Conservation (phyloP, 2,113 vertebrate genomes). For the Ceyx margarethae region DNA sequence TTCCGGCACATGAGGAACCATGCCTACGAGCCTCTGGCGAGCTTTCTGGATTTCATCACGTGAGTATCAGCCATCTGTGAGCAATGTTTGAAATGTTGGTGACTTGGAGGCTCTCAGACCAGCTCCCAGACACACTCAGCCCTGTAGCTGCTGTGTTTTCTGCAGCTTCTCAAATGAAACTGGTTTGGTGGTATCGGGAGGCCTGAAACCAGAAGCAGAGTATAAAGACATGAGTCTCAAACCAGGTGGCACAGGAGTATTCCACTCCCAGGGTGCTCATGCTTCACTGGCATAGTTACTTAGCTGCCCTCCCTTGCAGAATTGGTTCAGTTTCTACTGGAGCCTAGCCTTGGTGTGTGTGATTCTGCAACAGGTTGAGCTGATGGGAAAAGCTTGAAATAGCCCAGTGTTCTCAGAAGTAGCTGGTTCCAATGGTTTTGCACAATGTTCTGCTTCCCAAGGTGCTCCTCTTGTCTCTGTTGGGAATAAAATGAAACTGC, state of each 20-base stretch:
- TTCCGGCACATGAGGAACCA: conserved; percentile 99
- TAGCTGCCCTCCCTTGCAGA: background rate
- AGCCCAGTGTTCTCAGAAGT: background rate
- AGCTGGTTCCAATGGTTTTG: background rate
- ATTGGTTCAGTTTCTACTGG: background rate
- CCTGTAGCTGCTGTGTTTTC: background rate
- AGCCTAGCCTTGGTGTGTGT: accelerated
- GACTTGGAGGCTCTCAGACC: background rate
- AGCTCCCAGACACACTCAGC: background rate
- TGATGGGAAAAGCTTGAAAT: background rate
- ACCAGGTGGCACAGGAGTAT: background rate
- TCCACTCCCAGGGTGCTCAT: background rate
- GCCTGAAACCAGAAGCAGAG: background rate
- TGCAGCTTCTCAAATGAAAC: background rate
- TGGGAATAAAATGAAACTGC: background rate
- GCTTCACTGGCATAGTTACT: background rate
- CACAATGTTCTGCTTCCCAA: background rate
- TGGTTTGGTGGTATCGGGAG: background rate
- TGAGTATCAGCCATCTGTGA: conserved; percentile 57
- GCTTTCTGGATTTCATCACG: conserved; percentile 98
- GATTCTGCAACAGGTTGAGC: background rate
- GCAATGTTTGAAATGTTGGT: background rate
- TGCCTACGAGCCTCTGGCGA: conserved; percentile 93
- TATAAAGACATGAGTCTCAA: background rate
- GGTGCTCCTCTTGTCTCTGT: background rate